phyloP scores from a whole-genome alignment of 2,888 invertebrate species.

The Platynereis dumerilii region DNA sequence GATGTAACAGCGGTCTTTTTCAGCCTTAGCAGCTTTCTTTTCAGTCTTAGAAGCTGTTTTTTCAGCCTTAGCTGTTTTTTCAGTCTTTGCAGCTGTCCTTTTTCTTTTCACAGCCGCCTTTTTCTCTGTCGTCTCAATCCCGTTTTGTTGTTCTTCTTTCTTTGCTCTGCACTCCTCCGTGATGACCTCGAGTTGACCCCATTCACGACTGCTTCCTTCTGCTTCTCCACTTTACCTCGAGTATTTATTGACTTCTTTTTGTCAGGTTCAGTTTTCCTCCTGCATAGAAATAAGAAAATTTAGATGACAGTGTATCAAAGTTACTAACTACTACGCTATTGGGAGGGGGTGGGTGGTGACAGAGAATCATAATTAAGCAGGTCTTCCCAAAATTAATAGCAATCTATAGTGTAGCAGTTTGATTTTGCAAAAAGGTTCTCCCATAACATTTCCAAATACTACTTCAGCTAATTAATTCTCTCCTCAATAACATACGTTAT shows the following conservation, averaged over 20 bases:
- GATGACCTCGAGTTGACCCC: too few relatives aligned
- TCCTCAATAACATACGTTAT: too few relatives aligned
- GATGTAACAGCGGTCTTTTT: too few relatives aligned
- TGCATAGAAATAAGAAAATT: background rate
- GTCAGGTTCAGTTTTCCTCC: background rate
- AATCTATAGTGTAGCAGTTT: too few relatives aligned
- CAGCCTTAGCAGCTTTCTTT: constrained; percentile 45
- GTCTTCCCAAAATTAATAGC: too few relatives aligned
- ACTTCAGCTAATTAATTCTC: too few relatives aligned
- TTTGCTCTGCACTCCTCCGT: too few relatives aligned
- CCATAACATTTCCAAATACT: too few relatives aligned
- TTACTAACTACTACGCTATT: too few relatives aligned
- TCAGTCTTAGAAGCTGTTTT: constrained; percentile 47
- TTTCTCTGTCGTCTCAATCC: constrained; percentile 39
- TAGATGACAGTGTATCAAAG: background rate
- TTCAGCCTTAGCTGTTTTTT: constrained; percentile 49
- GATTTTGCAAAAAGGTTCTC: too few relatives aligned
- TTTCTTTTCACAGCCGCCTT: constrained; percentile 53
- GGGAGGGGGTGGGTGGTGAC: too few relatives aligned
- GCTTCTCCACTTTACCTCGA: constrained; percentile 2
- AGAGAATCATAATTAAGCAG: too few relatives aligned
- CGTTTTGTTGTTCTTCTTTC: constrained; percentile 32
- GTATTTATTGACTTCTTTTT: constrained; percentile 7
- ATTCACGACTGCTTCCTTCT: background rate
- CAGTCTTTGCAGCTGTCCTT: constrained; percentile 52